Conservation (phyloP, 2,888 invertebrate species). For the Hermaeophaga mercurialis region DNA sequence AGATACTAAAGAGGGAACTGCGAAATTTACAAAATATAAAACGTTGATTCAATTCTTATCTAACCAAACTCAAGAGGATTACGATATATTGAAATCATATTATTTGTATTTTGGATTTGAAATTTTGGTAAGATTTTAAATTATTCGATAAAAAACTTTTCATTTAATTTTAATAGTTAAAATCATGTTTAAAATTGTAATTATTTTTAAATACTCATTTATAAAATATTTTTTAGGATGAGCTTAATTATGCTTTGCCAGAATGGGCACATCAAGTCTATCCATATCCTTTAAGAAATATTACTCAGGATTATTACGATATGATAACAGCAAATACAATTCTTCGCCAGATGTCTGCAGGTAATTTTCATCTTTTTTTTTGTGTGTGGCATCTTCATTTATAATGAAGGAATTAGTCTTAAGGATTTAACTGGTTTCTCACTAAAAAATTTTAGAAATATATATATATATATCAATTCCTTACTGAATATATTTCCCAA, state of each 20-base stretch:
- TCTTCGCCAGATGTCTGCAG: constrained; percentile 44
- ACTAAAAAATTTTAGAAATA: too few relatives aligned
- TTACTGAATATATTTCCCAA: too few relatives aligned
- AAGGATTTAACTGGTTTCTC: too few relatives aligned
- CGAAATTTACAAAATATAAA: constrained; percentile 54
- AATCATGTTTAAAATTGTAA: neutral
- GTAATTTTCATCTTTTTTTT: too few relatives aligned
- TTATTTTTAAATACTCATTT: neutral
- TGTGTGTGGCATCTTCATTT: too few relatives aligned
- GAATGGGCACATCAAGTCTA: constrained; percentile 54
- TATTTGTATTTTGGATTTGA: constrained; percentile 59
- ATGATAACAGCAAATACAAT: constrained; percentile 37
- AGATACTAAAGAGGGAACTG: constrained; percentile 53
- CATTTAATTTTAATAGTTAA: too few relatives aligned
- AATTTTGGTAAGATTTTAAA: constrained; percentile 33
- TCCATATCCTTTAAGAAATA: constrained; percentile 49
- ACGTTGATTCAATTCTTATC: constrained; percentile 59
- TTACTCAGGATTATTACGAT: constrained; percentile 48
- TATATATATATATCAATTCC: too few relatives aligned
- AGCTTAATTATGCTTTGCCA: constrained; percentile 51
- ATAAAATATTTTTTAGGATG: constrained; percentile 38
- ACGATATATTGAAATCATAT: constrained; percentile 63
- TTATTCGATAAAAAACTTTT: too few relatives aligned
- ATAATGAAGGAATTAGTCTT: too few relatives aligned
- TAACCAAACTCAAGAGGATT: constrained; percentile 58